Percentiles rank a stretch among this genome's conserved stretches.
Conservation (phyloP, 2,113 vertebrate genomes). For the Columbina picui region DNA sequence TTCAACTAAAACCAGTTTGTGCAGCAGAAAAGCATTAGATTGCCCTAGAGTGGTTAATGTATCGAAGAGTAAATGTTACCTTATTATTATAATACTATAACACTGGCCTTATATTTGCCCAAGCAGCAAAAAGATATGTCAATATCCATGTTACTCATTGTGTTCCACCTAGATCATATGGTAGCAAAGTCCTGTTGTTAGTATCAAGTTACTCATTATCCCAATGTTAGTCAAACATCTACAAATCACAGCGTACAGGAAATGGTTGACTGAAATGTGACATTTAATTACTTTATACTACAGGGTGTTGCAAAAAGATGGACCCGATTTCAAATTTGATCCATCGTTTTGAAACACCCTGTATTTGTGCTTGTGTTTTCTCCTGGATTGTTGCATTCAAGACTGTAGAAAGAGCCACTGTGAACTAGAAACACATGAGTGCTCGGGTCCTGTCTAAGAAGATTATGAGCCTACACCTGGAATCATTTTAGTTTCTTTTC, state of each 20-base stretch:
- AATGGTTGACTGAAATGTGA: not conserved
- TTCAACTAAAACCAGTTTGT: not conserved
- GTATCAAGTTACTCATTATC: not conserved
- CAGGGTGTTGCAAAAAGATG: no score
- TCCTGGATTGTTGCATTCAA: not conserved
- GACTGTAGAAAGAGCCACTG: not conserved
- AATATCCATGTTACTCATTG: not conserved
- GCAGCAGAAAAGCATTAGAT: not conserved
- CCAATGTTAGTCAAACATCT: not conserved
- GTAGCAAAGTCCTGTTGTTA: not conserved
- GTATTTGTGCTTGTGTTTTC: not conserved
- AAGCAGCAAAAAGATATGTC: not conserved
- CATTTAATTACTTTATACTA: not conserved
- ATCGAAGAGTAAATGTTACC: not conserved
- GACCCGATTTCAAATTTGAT: no score
- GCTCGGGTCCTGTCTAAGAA: not conserved
- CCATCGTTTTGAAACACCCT: no score
- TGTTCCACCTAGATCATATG: fast-evolving
- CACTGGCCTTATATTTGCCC: not conserved
- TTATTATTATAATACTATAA: not conserved
- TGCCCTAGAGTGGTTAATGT: not conserved
- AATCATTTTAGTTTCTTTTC: not conserved
- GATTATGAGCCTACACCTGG: not conserved
- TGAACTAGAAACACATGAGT: not conserved
- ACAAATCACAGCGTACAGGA: not conserved